Base-by-base conservation (phyloP, 2,888 invertebrate species). In the Phania funesta region DNA sequence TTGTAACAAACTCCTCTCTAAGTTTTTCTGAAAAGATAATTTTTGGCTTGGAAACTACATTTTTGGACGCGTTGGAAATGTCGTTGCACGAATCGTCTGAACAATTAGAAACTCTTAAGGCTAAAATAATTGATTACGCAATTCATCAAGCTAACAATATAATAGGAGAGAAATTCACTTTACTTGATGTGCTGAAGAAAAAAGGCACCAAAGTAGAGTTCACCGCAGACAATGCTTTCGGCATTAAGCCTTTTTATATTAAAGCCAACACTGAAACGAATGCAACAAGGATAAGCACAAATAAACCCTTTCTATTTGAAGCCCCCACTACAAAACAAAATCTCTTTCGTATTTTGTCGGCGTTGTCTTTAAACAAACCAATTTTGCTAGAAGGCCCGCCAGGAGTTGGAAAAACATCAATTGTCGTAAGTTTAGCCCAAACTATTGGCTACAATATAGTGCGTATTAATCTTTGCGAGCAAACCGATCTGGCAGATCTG, bases 401-500 rank as follows among this genome's bases (percentile, higher is more conserved):
- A 3, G 99, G 99, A 2, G 99, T 99, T 20, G 99, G 99, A 3
- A 99, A 99, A 92, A 99, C 99, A 0, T 98, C 98, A 85, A 92
- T 99, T 71, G 96, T 99, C 1, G 94, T 95, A 68, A 98, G 98
- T 26, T 92, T 99, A 46, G 98, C 99, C 0, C 95, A 94, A 87
- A 94, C 94, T 8, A 94, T 97, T 2, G 96, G 97, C 1, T 94
- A 97, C 89, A 93, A 94, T 87, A 93, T 99, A 35, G 94, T 98
- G 13, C 93, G 99, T 54, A 97, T 99, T 78, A 99, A 99, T 92
- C 93, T 99, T 58, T 99, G 99, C 62, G 99, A 99, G 88, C 99
- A 99, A 92, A 99, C 99, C 93, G 99, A 99, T 91, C 94, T 99
- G 67, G 96, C 97, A 11, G 99, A 99, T 92, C 92, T 99, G 50